Percentiles rank a stretch among this genome's conserved stretches.
phyloP scores from a whole-genome alignment of 2,113 vertebrate species.

The Riparia riparia region DNA sequence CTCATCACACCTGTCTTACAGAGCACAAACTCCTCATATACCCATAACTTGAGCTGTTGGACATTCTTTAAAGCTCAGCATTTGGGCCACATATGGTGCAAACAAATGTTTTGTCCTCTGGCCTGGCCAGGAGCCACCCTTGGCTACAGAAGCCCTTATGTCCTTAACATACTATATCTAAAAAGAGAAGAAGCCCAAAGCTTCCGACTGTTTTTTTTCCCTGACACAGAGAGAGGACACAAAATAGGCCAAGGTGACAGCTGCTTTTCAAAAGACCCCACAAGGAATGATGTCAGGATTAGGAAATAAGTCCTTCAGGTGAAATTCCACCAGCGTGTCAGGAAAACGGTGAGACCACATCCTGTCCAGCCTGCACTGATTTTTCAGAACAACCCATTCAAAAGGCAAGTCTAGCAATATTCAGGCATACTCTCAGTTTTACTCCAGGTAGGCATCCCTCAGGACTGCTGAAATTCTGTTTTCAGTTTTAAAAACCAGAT shows the following conservation, averaged over 20 bases:
- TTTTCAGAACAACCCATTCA: background rate
- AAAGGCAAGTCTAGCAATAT: background rate
- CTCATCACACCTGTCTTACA: background rate
- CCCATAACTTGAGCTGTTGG: background rate
- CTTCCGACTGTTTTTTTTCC: conserved; percentile 3
- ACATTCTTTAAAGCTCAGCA: background rate
- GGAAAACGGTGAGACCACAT: background rate
- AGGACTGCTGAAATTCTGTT: background rate
- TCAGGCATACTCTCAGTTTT: background rate
- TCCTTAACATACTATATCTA: background rate
- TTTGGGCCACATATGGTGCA: background rate
- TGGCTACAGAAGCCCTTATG: background rate
- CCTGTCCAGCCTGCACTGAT: background rate
- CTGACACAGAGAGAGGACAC: background rate
- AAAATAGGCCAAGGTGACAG: background rate
- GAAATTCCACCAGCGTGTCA: background rate
- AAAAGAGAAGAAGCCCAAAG: background rate
- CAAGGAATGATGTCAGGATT: background rate
- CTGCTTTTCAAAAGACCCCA: background rate
- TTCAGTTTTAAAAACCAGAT: background rate
- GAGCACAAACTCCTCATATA: background rate
- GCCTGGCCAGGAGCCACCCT: background rate
- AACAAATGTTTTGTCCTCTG: conserved; percentile 1
- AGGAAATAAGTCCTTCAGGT: background rate
- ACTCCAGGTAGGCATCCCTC: background rate